phyloP scores from a whole-genome alignment of 1,140 invertebrate species.

The Lethrus apterus region DNA sequence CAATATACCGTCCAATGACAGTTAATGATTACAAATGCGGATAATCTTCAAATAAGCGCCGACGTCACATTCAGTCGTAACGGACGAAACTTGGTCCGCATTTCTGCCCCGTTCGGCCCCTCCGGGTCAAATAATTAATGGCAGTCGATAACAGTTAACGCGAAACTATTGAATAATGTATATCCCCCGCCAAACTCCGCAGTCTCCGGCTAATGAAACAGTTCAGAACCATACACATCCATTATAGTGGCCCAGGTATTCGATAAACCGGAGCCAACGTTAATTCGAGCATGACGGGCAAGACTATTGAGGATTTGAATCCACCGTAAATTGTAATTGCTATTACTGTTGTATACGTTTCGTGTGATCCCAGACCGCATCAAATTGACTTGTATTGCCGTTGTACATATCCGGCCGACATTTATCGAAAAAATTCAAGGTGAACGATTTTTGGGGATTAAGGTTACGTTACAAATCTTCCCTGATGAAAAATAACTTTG shows the following conservation, averaged over 20 bases:
- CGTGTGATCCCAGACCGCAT: neutral
- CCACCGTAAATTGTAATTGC: conserved; percentile 11
- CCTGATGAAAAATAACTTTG: too few species aligned
- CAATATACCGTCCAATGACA: too few species aligned
- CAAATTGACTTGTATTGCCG: too few species aligned
- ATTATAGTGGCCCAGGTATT: conserved; percentile 1
- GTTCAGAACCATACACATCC: neutral
- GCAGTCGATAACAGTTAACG: conserved; percentile 16
- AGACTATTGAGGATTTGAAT: conserved; percentile 14
- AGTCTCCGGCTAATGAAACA: conserved; percentile 12
- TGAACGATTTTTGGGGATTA: too few species aligned
- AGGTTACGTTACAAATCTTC: too few species aligned
- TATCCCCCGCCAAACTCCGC: conserved; percentile 8
- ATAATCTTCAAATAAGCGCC: neutral
- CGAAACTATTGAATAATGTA: conserved; percentile 14
- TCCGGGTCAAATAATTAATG: conserved; percentile 14
- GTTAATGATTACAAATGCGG: neutral
- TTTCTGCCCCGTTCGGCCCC: conserved; percentile 4
- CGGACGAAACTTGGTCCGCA: neutral
- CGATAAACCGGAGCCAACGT: conserved; percentile 8
- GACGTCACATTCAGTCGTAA: neutral
- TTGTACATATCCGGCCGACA: too few species aligned
- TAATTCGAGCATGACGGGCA: conserved; percentile 11
- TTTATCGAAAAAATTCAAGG: too few species aligned
- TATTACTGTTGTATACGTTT: neutral